These are phyloP conservation scores for Thalpophila matura DNA, from an alignment of 2,888 invertebrate species.

Conservation along the genomic window DNA sequence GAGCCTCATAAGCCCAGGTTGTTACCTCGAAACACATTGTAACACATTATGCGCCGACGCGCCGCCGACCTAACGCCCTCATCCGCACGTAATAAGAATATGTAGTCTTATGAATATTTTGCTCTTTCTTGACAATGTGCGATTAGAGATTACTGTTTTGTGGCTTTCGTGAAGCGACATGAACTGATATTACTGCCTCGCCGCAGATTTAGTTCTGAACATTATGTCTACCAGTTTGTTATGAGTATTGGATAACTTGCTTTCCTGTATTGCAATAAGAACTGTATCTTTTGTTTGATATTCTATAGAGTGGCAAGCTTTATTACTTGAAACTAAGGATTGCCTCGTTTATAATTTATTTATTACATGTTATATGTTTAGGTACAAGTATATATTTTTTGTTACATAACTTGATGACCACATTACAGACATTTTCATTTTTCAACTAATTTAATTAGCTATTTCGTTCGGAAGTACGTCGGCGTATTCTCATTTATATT, in stretches of 20 bases:
- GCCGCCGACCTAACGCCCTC: constrained; percentile 79
- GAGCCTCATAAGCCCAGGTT: constrained; percentile 87
- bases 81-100: constrained; percentile 84
- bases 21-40: constrained; percentile 89
- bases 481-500: constrained; percentile 13
- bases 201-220: constrained; percentile 41
- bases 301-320: background rate
- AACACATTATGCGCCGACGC: constrained; percentile 86
- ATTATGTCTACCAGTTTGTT: constrained; percentile 14
- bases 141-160: constrained; percentile 73
- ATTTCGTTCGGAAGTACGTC: constrained; percentile 11
- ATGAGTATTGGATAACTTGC: background rate
- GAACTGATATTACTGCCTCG: constrained; percentile 55
- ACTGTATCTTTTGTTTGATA: background rate
- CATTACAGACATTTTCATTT: constrained; percentile 12
- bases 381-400: background rate
- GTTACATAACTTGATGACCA: background rate
- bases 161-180: constrained; percentile 59
- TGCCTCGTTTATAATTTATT: background rate
- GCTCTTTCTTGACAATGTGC: constrained; percentile 75
- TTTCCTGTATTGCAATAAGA: constrained; percentile 6
- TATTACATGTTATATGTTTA: background rate
- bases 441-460: constrained; percentile 4
- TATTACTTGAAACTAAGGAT: background rate
- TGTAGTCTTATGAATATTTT: constrained; percentile 85